Base-by-base conservation (phyloP, 2,113 vertebrate genomes). In the Numida meleagris region DNA sequence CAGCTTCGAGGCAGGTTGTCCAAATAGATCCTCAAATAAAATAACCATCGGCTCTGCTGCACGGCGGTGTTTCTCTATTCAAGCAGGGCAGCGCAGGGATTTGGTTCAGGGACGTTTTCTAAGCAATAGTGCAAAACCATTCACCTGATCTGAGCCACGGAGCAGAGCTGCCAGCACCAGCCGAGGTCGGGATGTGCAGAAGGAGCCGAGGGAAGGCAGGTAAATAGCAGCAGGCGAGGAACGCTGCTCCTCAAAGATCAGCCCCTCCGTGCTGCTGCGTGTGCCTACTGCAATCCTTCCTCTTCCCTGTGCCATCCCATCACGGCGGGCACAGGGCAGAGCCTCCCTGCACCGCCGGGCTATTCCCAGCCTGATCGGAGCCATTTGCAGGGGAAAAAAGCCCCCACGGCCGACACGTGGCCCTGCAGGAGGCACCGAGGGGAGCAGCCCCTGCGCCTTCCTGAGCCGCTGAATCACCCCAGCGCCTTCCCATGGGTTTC, bases 221-320 rank as follows among this genome's bases (percentile, higher is more conserved):
- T 89, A 95, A 96, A 91, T 65, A 95, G 84, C 96, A 92, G 84
- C 1, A 0, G 70, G 66, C 1, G 5, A 91, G 78, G 70, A 42
- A 34, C 4, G 61, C 59, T 40, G 38, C 91, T 92, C 46, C 84
- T 72, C 51, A 95, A 95, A 95, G 87, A 91, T 95, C 94, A 91
- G 38, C 1, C 6, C 81, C 83, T 67, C 80, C 1, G 6, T 2
- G 2, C 87, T 16, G 20, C 85, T 82, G 34, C n/a, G 70, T 83
- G 38, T 42, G 2, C 58, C 68, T 25, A 0, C 61, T 62, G 7
- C 10, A 1, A 12, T 33, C 55, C 63, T 17, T 53, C 18, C 77
- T 77, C 58, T 51, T 23, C 48, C 55, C 24, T 7, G 16, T 18
- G 36, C 61, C 59, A 27, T 27, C 36, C 61, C 61, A 18, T 12